Evolutionary conservation across 30 jellyfish, hydroid and myxozoan genomes (phyloP), one percentile per base, ranked within the genome.

Genomic region (Turritopsis dohrnii): DNA sequence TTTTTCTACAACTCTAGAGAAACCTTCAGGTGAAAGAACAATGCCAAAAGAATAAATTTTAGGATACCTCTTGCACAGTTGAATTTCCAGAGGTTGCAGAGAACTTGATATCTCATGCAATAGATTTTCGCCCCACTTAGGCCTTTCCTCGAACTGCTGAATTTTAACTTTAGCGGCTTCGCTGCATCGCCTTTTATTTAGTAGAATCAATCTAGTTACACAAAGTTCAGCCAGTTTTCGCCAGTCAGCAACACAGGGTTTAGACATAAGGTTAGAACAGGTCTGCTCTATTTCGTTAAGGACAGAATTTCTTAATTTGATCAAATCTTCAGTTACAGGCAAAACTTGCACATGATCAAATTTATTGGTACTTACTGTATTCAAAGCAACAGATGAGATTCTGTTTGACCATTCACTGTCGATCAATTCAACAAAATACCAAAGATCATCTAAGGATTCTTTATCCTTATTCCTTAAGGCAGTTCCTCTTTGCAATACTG

Each of bases 1-100:
- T 41, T 41, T 41, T 41, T 41, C 60, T 41, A 3, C 60, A 41
- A 41, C 5, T 13, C 13, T 5, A 41, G 13, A 13, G 13, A 13
- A 41, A 41, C 5, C 13, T 41, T 41, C 60, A 41, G 60, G 5
- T 41, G 60, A 41, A 41, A 41, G 60, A 13, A 41, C 60, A 41
- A 41, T 41, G 60, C 13, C 60, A 41, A 3, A 27, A 21, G 65
- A 21, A 81, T 20, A 54, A 22, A 66, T 54, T 25, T 52, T n/a
- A 20, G 21, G 71, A 65, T 83, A 41, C 84, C 89, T 83, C 71
- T 71, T 73, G 73, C 84, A 83, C 25, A 83, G 86, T 29, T 29
- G 81, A 23, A 52, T 54, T 71, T 84, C 86, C 85, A 84, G 71
- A 19, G 91, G 91, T 53, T 74, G 28, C 80, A 84, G 86, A 53